Evolutionary conservation across 1,140 invertebrate genomes (phyloP).

Genomic region (Calliopsis andreniformis): DNA sequence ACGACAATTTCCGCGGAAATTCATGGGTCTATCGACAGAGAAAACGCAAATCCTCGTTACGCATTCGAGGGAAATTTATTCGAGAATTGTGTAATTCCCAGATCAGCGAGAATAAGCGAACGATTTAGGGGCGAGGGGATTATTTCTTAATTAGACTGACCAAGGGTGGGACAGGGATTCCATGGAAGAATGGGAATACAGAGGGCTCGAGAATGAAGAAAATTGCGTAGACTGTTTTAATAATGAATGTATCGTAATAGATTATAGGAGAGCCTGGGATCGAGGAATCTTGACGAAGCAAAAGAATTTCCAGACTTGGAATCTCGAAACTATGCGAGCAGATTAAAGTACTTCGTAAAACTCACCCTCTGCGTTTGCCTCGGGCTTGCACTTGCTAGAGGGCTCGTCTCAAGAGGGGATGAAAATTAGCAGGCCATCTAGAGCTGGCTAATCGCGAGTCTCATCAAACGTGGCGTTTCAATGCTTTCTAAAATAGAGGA

Average conservation of each 20-base stretch:
- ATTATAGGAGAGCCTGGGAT: no score
- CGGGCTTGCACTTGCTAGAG: not conserved
- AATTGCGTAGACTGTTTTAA: no score
- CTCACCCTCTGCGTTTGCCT: not conserved
- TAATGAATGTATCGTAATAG: no score
- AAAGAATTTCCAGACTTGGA: constrained; percentile 6
- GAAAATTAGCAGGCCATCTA: not conserved
- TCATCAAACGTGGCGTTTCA: no score
- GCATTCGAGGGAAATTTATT: not conserved
- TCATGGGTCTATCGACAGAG: not conserved
- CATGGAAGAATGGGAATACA: no score
- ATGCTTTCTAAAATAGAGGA: not conserved
- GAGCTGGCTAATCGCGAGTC: no score
- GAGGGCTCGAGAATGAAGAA: no score
- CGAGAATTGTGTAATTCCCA: not conserved
- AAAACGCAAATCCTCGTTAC: not conserved
- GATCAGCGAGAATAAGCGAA: not conserved
- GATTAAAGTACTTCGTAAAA: constrained; percentile 32
- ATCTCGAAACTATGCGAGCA: constrained; percentile 18
- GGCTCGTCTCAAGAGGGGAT: not conserved
- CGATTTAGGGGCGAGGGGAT: not conserved
- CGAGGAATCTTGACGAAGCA: not conserved
- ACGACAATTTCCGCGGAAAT: not conserved
- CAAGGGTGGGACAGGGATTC: no score
- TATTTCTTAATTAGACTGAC: no score